phyloP scores from a whole-genome alignment of 2,113 vertebrate genomes.

The Globicephala melas region DNA sequence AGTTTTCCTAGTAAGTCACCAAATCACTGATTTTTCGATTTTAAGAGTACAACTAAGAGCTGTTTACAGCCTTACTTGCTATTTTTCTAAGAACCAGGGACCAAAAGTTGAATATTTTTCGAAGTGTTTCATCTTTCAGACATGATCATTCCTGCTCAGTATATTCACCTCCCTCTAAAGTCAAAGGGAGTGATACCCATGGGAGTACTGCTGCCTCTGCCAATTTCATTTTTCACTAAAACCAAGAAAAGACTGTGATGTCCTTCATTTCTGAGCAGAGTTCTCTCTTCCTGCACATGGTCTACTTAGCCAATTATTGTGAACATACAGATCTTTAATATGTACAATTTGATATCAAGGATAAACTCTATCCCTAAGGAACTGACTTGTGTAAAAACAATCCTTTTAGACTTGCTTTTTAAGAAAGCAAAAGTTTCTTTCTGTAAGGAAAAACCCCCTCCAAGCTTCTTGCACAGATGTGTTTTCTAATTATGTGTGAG shows the following conservation, averaged over 20 bases:
- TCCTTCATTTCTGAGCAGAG: background rate
- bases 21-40: background rate
- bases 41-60: background rate
- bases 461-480: background rate
- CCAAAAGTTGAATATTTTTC: background rate
- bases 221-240: background rate
- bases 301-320: background rate
- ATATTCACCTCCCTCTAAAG: background rate
- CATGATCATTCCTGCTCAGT: background rate
- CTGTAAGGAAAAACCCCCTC: background rate
- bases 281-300: background rate
- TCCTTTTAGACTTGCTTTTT: background rate
- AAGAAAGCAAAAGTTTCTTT: background rate
- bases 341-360: background rate
- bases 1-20: background rate
- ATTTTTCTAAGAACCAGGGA: background rate
- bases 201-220: background rate
- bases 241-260: background rate
- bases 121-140: background rate
- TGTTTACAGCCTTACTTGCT: conserved; percentile 1
- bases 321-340: background rate
- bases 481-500: background rate
- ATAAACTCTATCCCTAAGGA: background rate
- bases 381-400: background rate
- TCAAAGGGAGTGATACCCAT: background rate